Evolutionary conservation across 2,888 invertebrate genomes (phyloP), one percentile per base, ranked within the genome.

Genomic region (Operophtera brumata): DNA sequence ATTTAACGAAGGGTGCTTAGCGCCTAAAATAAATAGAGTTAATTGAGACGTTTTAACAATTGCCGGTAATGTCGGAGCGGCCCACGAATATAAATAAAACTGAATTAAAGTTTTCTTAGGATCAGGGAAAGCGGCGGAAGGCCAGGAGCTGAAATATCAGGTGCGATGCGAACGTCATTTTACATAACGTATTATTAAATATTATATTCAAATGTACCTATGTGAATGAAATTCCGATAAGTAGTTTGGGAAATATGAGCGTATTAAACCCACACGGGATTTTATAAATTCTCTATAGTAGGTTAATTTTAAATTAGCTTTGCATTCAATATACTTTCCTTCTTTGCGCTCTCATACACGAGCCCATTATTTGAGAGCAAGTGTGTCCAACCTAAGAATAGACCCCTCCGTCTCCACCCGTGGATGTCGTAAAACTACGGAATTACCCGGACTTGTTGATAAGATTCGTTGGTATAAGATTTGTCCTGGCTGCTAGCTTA

Each of bases 31-130:
- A 69, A 76, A 74, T 68, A 69, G 51, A 50, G 62, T 63, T 72
- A 76, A 77, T 76, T 73, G 65, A 74, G 69, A 67, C 55, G 64
- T 64, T 67, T 66, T 57, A 66, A 70, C 68, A 70, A 69, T 70
- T 58, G 64, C 43, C 59, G 53, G 61, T 69, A 37, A 55, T 36
- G 66, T 66, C 65, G 65, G 72, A 69, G 67, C 70, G 70, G 60
- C 64, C 14, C 12, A 48, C 60, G 46, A 61, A 70, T 70, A 71
- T 72, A 70, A 69, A 71, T 71, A 76, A 76, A 78, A 72, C 68
- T 57, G 41, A 73, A 75, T 76, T 69, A 67, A 77, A 75, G 66
- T 74, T 73, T 66, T 69, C 71, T 60, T 65, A 63, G 67, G 52
- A 47, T 47, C 50, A 11, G 39, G 39, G 14, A 8, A 39, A 44